Base-by-base conservation (phyloP, 1,140 invertebrate genomes). In the Epicauta chinensis region DNA sequence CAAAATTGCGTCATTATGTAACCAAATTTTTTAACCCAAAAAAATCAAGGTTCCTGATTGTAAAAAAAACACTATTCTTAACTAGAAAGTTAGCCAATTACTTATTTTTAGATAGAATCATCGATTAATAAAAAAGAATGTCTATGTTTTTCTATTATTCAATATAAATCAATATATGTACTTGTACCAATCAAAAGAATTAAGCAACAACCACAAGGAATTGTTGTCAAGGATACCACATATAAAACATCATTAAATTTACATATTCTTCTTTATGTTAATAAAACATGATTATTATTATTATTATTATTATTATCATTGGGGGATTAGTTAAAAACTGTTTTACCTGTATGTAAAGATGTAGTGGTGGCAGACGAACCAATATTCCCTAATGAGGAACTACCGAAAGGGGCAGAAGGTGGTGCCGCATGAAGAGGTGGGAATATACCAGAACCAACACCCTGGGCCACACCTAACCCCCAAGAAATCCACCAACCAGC, bases 311-410 rank as follows among this genome's bases (percentile, higher is more conserved):
- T 10, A 6, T n/a, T 34, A 14, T 34, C n/a, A n/a, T n/a, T n/a
- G n/a, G n/a, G n/a, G n/a, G 32, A 34, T 31, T 34, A 3, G 32
- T 34, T 11, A 3, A 34, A 11, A 37, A n/a, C 4, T 3, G 45
- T 14, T 44, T 53, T 68, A 71, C 69, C 69, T 71, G 69, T 61
- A 58, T 69, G 69, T 49, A 71, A 58, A 40, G 67, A 69, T 39
- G 66, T 68, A 34, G 64, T 71, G 35, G 69, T 68, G 31, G 69
- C 70, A 53, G 77, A 73, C 47, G 76, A 77, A 56, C 77, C 77
- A 64, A 79, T 77, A 60, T 73, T 76, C 58, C 74, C 73, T 49
- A 79, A 70, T 16, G 74, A 73, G 48, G 69, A 74, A 67, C 73
- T 77, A 60, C 74, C 73, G 62, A 73, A 75, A 68, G 75, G 63